Evolutionary conservation across 2,797 vertebrate species (phyloP), one percentile per base, ranked within the genome.

Genomic region (Sitta carolinensis): DNA sequence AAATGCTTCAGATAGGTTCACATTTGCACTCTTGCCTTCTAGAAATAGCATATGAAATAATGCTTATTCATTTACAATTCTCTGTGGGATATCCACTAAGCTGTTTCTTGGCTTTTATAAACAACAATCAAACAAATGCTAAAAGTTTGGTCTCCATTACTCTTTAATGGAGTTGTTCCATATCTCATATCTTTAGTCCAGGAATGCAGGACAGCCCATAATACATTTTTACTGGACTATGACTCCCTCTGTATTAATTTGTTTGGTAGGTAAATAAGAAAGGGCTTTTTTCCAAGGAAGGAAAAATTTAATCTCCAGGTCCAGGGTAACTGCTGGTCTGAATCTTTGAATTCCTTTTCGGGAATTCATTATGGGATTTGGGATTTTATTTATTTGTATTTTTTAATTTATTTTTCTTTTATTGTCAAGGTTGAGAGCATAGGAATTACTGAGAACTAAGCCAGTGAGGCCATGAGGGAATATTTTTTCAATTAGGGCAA

Each of bases 211-310:
- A 69, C 36, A 87, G 45, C 40, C 43, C 25, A 19, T 68, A 70
- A 88, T 30, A 45, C 1, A 0, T 82, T 84, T 94, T 95, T 66
- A 77, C 19, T 57, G 50, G 63, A 61, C 36, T 54, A 34, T 90
- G 48, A 42, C 64, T 96, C 52, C 72, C 11, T 52, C 30, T 57
- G 19, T 51, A 50, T 86, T 91, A 45, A 87, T 89, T 86, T 85
- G 34, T 82, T 91, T 95, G 74, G 9, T 82, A 64, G 32, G 74
- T 90, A 89, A 94, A 91, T 69, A 91, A 76, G 12, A 91, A 82
- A 82, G 63, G 52, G 50, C 0, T 0, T 87, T 86, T 79, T 82
- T 90, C 74, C 55, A 74, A 52, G 19, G 26, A 63, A 78, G 23
- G n/a, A 76, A 82, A 76, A 32, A 30, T 4, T 72, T 40, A 66